Conservation (phyloP, 2,888 invertebrate species). For the Drosophila subquinaria region DNA sequence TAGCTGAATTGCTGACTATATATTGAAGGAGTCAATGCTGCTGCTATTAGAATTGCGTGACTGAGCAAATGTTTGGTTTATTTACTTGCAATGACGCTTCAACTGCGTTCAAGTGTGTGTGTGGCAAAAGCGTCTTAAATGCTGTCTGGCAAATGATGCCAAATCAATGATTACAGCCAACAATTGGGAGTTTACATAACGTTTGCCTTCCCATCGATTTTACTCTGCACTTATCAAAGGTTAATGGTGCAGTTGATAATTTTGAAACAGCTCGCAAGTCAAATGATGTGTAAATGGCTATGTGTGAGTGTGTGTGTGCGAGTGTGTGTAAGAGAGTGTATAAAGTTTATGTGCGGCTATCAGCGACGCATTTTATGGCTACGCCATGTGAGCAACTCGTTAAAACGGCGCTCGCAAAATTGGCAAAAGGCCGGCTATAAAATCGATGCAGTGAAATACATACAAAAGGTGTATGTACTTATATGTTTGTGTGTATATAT, state of each 20-base stretch:
- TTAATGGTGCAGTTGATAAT: conserved; percentile 72
- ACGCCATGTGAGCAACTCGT: conserved; percentile 62
- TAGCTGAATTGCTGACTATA: conserved; percentile 19
- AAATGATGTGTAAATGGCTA: conserved; percentile 71
- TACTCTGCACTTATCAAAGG: conserved; percentile 54
- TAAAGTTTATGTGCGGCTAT: conserved; percentile 52
- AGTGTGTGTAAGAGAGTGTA: conserved; percentile 26
- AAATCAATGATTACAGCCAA: conserved; percentile 30
- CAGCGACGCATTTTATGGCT: conserved; percentile 57
- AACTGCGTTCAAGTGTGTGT: conserved; percentile 14
- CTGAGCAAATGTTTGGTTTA: conserved; percentile 35
- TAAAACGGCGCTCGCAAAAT: conserved; percentile 68
- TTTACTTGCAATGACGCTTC: conserved; percentile 13
- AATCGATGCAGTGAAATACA: conserved; percentile 67
- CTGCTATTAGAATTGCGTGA: conserved; percentile 3
- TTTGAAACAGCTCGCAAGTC: conserved; percentile 58
- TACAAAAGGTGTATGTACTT: conserved; percentile 25
- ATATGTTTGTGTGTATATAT: conserved; percentile 14
- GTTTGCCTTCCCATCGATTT: conserved; percentile 13
- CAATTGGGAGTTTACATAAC: conserved; percentile 20
- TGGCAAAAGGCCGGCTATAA: conserved; percentile 65
- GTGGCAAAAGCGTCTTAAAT: conserved; percentile 1
- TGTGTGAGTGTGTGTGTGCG: conserved; percentile 8
- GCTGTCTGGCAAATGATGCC: conserved; percentile 9
- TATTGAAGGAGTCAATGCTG: conserved; percentile 11